phyloP scores from a whole-genome alignment of 2,888 invertebrate genomes.

The Conistra vaccinii region DNA sequence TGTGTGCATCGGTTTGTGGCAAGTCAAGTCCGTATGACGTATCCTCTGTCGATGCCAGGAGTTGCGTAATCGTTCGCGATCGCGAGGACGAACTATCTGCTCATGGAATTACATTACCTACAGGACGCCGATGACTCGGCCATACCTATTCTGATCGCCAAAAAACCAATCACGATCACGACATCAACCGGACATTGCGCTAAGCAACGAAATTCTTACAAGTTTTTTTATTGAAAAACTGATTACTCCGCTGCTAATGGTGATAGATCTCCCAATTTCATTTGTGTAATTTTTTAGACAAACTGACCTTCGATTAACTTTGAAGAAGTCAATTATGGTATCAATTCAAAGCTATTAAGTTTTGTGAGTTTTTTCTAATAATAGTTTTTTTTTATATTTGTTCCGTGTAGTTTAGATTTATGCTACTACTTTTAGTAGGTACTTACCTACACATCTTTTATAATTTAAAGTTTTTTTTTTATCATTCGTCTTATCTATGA shows the following conservation, averaged over 20 bases:
- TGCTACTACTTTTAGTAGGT: constrained; percentile 28
- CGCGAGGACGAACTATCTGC: constrained; percentile 79
- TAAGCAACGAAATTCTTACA: constrained; percentile 39
- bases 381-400: constrained; percentile 27
- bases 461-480: neutral
- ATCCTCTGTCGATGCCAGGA: constrained; percentile 73
- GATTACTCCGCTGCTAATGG: constrained; percentile 49
- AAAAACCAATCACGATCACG: constrained; percentile 51
- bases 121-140: constrained; percentile 72
- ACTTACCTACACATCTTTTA: neutral
- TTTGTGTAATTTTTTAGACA: constrained; percentile 44
- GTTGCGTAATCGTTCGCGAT: constrained; percentile 62
- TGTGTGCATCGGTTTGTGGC: constrained; percentile 69
- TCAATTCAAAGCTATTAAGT: constrained; percentile 37
- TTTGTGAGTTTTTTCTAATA: constrained; percentile 35
- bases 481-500: neutral
- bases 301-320: constrained; percentile 47
- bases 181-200: constrained; percentile 62
- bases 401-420: constrained; percentile 43
- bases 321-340: constrained; percentile 48
- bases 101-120: constrained; percentile 73
- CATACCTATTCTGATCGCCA: constrained; percentile 60
- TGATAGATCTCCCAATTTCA: constrained; percentile 55
- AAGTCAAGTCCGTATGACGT: constrained; percentile 79
- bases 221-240: constrained; percentile 43